Base-by-base conservation (phyloP, 2,797 vertebrate genomes). In the Tympanoctomys barrerae region DNA sequence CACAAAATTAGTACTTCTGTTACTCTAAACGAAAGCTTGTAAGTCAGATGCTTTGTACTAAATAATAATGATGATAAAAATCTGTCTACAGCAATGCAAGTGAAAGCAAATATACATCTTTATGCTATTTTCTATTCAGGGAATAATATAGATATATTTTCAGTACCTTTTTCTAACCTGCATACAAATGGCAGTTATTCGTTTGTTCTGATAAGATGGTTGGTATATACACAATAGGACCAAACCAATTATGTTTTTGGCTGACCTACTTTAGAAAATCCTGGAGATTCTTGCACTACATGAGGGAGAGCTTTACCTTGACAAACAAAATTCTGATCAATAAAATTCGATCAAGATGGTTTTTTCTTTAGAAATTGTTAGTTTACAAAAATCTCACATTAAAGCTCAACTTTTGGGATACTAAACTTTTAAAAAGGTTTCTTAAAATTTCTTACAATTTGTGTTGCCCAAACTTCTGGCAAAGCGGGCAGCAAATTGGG, bases 51-150 rank as follows among this genome's bases (percentile, higher is more conserved):
- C 70, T 88, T 18, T 68, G 61, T 71, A 28, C 19, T 90, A 88
- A 94, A 86, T 90, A 96, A 88, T 83, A 92, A 85, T 68, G 33
- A 78, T n/a, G 61, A 96, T 87, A 83, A 90, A 93, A 93, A 88
- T 64, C 68, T 86, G 66, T 31, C 46, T 62, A 19, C 22, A 80
- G 46, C 42, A 95, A 75, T 90, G 39, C 33, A 94, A 66, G 49
- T 24, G 19, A 83, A 94, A 90, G 83, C 49, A 91, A 82, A 94
- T 92, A 85, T 70, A 93, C 92, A 87, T 28, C 59, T 95, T 79
- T 94, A 33, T 7, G 59, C 9, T 84, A 84, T 94, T 90, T 96
- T 80, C 59, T 89, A 49, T 71, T 85, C 62, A 80, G 33, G 70
- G n/a, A 82, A 93, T 81, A 79, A 79, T 75, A 3, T 78, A 95